Conservation (phyloP, 64 coral and sea anemone genomes). For the Anthopleura sola region DNA sequence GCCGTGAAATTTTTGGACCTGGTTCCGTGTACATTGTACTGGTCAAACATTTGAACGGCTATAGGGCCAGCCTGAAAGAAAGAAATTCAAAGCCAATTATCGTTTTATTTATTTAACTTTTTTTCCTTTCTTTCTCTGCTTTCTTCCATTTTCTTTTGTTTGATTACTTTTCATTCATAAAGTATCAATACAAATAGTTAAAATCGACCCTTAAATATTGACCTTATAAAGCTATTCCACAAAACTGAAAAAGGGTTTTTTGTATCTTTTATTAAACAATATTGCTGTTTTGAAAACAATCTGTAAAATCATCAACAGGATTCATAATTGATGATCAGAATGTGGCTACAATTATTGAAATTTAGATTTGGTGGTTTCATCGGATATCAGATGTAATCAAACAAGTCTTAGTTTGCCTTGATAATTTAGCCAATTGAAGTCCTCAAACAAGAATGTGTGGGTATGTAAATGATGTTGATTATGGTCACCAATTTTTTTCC, state of each 20-base stretch:
- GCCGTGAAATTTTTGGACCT: too few species aligned
- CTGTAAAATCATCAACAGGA: neutral
- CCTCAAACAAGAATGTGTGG: neutral
- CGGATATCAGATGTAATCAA: neutral
- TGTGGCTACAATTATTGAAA: neutral
- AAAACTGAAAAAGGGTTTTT: neutral
- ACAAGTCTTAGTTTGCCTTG: neutral
- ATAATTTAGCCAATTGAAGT: neutral
- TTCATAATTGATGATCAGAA: slow-evolving; percentile 1
- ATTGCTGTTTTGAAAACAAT: neutral
- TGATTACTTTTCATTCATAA: neutral
- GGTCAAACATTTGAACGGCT: too few species aligned
- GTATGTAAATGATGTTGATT: neutral
- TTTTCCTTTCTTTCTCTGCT: neutral
- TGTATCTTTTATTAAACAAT: neutral
- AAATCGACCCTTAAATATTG: neutral
- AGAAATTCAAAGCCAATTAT: too few species aligned
- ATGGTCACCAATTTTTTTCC: neutral
- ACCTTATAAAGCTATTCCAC: too few species aligned
- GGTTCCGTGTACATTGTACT: neutral
- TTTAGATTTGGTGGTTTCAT: neutral
- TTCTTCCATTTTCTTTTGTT: neutral
- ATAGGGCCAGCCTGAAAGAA: too few species aligned
- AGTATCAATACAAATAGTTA: neutral
- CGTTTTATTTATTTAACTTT: neutral